Conservation (phyloP, 2,888 invertebrate genomes). For the Catocala sponsa region DNA sequence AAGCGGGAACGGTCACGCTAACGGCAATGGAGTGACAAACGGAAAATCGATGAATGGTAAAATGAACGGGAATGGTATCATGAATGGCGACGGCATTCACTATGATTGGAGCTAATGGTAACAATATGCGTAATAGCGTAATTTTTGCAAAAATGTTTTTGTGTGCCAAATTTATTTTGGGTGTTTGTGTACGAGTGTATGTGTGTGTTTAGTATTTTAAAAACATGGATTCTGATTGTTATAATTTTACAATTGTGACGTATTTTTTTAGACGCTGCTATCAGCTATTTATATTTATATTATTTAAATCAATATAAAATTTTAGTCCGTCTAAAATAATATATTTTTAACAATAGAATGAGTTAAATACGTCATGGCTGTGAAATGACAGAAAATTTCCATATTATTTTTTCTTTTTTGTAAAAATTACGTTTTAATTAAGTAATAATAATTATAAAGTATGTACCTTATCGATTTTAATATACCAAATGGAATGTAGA, state of each 20-base stretch:
- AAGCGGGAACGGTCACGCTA: conserved; percentile 44
- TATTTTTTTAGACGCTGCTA: not conserved
- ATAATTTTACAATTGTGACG: not conserved
- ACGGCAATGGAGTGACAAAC: conserved; percentile 22
- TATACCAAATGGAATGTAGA: conserved; percentile 47
- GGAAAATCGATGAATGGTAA: conserved; percentile 50
- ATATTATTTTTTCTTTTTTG: conserved; percentile 37
- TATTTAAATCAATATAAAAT: conserved; percentile 5
- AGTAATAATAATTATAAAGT: conserved; percentile 5
- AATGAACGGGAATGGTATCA: conserved; percentile 37
- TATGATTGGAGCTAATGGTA: conserved; percentile 44
- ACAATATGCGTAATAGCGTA: conserved; percentile 8
- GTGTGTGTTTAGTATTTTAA: too few species aligned
- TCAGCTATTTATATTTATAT: not conserved
- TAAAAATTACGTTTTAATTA: conserved; percentile 25
- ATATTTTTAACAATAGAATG: too few species aligned
- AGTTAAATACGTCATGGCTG: not conserved
- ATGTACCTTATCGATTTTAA: conserved; percentile 32
- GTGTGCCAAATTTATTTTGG: conserved; percentile 19
- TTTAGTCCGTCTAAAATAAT: too few species aligned
- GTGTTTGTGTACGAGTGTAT: too few species aligned
- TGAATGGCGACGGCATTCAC: conserved; percentile 37
- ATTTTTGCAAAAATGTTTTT: conserved; percentile 36
- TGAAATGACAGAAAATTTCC: not conserved
- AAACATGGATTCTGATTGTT: not conserved